Base-by-base conservation (phyloP, 2,888 invertebrate species). In the Argyresthia goedartella region DNA sequence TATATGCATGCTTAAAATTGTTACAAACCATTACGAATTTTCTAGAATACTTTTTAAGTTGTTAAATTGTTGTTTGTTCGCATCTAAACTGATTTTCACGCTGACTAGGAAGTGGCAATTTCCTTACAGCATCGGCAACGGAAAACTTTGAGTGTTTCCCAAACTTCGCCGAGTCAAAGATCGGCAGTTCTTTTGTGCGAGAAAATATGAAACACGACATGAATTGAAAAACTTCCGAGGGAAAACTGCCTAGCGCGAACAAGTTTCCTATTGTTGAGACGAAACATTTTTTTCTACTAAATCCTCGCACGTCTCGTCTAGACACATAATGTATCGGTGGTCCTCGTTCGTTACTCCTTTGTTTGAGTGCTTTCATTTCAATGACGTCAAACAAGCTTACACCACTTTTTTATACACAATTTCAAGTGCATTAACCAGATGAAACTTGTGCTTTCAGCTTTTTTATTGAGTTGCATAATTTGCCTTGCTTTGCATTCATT, bases 141-240 rank as follows among this genome's bases (percentile, higher is more conserved):
- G 55, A 57, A 60, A 71, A 73, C 64, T 72, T 73, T 64, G 58
- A 62, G 59, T 59, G 64, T 62, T 67, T 25, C 66, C 60, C 65
- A 61, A 60, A 67, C 66, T 69, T 71, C 73, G 67, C 10, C 48
- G 48, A 69, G 71, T 66, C 64, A 71, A 73, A 77, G 70, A 73
- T 70, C 69, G 67, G 64, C 62, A 49, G 68, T 71, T 66, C 67
- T 69, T 73, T 71, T 63, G 25, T 25, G 60, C 65, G 65, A 59
- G 66, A 75, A 74, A 75, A 71, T 74, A 73, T 66, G 63, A 74
- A 74, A 74, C 72, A 77, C 71, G 70, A 69, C 66, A 67, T 69
- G 74, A 76, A 78, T 76, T 76, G 73, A 69, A 78, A 76, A 78
- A 79, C 70, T 77, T 78, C 64, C 56, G 60, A 62, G 59, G 60